Conservation (phyloP, 2,797 vertebrate genomes). For the Champsocephalus gunnari region DNA sequence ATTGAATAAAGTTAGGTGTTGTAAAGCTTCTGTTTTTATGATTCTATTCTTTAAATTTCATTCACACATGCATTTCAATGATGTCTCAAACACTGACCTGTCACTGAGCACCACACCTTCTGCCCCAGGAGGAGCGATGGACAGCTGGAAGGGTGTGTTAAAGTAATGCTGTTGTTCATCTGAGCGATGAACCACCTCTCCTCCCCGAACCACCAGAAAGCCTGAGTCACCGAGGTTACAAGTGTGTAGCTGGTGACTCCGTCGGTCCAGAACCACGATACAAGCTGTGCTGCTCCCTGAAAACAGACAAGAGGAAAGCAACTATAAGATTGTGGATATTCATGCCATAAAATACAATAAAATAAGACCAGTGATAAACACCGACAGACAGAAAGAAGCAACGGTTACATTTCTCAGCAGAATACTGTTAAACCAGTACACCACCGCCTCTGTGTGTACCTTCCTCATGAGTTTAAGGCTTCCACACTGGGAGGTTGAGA, state of each 20-base stretch:
- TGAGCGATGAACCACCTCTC: conserved; percentile 97
- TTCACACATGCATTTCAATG: not conserved
- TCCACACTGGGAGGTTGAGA: conserved; percentile 5
- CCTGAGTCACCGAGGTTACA: conserved; percentile 98
- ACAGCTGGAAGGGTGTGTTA: conserved; percentile 98
- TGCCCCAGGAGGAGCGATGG: conserved; percentile 94
- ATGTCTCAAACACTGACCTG: conserved; percentile 84
- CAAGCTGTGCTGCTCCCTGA: conserved; percentile 98
- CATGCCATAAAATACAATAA: not conserved
- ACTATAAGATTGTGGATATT: not conserved
- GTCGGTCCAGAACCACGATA: conserved; percentile 94
- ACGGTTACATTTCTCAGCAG: not conserved
- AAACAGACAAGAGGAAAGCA: conserved; percentile 15
- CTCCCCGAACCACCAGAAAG: conserved; percentile 95
- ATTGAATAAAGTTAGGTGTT: not conserved
- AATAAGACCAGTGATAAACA: not conserved
- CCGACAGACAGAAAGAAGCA: not conserved
- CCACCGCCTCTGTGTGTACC: not conserved
- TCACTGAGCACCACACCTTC: conserved; percentile 97
- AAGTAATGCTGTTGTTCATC: conserved; percentile 94
- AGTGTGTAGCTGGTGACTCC: conserved; percentile 93
- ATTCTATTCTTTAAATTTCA: not conserved
- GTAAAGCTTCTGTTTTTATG: not conserved
- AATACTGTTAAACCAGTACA: conserved; percentile 10
- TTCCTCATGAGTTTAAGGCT: not conserved